Conservation (phyloP, 2,888 invertebrate species). For the Ischnus inquisitorius region DNA sequence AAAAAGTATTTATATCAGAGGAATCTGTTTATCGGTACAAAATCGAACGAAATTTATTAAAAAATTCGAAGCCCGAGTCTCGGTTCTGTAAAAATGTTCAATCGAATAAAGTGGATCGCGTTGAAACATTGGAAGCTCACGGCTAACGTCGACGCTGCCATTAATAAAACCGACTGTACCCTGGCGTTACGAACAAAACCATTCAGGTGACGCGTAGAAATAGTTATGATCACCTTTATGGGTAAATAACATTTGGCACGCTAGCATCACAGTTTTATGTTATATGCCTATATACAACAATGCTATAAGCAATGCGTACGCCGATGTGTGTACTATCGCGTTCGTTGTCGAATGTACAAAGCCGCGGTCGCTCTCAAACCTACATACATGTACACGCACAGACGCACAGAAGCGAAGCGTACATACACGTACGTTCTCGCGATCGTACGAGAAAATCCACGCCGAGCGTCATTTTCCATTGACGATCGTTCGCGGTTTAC, state of each 20-base stretch:
- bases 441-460: slow-evolving; percentile 2
- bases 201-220: slow-evolving; percentile 1
- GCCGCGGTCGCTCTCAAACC: neutral
- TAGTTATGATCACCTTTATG: slow-evolving; percentile 35
- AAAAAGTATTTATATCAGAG: neutral
- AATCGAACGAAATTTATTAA: neutral
- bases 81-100: neutral
- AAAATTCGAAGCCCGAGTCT: neutral
- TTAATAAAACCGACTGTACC: slow-evolving; percentile 2
- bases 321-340: neutral
- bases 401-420: neutral
- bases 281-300: neutral
- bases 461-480: slow-evolving; percentile 33
- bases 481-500: slow-evolving; percentile 40
- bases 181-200: neutral
- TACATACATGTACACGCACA: neutral
- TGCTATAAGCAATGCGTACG: neutral
- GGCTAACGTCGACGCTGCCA: too few species aligned
- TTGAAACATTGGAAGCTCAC: neutral
- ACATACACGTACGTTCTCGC: neutral
- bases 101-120: neutral
- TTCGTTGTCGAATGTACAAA: slow-evolving; percentile 10
- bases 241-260: slow-evolving; percentile 15
- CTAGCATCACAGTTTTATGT: slow-evolving; percentile 10
- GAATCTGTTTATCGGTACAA: neutral